Percentiles rank a stretch among this genome's conserved stretches.
Conservation (phyloP, 1,140 invertebrate genomes). For the Drosophila prosaltans region DNA sequence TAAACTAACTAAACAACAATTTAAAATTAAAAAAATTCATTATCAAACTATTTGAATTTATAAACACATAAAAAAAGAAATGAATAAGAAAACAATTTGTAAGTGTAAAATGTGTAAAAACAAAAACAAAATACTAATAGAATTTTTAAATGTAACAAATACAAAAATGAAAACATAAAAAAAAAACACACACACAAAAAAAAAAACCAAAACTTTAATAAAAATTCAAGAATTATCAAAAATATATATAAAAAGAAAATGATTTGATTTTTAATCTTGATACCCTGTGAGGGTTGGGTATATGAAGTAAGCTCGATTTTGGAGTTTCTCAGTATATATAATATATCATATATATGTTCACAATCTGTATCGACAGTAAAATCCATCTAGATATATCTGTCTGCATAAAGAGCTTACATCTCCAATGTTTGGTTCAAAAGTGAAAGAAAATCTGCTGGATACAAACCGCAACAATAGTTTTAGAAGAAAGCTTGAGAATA, state of each 20-base stretch:
- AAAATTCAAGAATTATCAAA: constrained; percentile 66
- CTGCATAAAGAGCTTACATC: too few species aligned
- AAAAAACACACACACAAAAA: constrained; percentile 10
- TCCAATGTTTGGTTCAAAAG: too few species aligned
- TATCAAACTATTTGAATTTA: constrained; percentile 67
- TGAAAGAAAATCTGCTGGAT: too few species aligned
- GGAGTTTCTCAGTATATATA: too few species aligned
- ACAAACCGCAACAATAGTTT: too few species aligned
- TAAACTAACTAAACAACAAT: constrained; percentile 54
- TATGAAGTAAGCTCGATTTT: too few species aligned
- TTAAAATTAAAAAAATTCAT: constrained; percentile 32
- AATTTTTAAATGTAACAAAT: constrained; percentile 72
- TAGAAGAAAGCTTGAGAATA: too few species aligned
- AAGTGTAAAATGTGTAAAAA: constrained; percentile 63
- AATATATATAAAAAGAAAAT: constrained; percentile 9
- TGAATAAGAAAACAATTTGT: constrained; percentile 43
- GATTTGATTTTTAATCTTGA: neutral
- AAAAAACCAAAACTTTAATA: constrained; percentile 48
- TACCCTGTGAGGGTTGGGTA: too few species aligned
- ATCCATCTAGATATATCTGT: too few species aligned
- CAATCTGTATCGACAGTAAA: too few species aligned
- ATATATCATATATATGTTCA: too few species aligned
- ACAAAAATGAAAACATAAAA: constrained; percentile 27
- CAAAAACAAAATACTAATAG: constrained; percentile 43
- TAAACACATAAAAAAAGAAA: constrained; percentile 36